These are phyloP conservation scores for Rhinolophus sinicus DNA, from an alignment of 2,113 vertebrate species.

Conservation along the genomic window DNA sequence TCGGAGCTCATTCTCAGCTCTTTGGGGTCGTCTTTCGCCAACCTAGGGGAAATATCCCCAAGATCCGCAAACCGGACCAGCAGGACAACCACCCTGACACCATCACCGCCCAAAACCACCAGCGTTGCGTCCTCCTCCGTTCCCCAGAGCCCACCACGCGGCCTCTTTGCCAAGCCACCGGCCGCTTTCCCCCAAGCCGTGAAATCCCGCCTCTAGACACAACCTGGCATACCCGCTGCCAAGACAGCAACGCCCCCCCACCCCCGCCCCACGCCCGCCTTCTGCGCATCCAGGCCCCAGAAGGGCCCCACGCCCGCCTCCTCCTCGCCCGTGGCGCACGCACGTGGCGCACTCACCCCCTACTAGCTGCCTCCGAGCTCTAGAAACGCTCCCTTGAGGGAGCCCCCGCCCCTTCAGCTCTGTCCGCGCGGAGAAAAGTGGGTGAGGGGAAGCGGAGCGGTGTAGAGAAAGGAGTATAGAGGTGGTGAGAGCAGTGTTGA, in stretches of 20 bases:
- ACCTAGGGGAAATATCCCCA: neutral
- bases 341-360: constrained; percentile 75
- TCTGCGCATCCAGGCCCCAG: neutral
- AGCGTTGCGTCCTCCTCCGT: neutral
- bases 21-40: neutral
- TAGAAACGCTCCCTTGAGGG: neutral
- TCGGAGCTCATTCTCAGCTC: neutral
- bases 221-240: neutral
- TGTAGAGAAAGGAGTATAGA: neutral
- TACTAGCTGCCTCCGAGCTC: constrained; percentile 43
- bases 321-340: constrained; percentile 35
- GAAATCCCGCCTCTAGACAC: neutral
- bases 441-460: neutral
- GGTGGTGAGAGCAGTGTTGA: neutral
- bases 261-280: too few species aligned
- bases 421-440: neutral
- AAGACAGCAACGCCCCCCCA: neutral
- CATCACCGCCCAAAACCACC: neutral
- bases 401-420: constrained; percentile 55
- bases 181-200: neutral
- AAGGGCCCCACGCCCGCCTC: neutral
- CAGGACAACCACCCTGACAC: neutral
- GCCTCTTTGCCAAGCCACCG: neutral
- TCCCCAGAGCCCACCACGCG: neutral
- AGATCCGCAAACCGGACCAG: neutral